Conservation (phyloP, 1,140 invertebrate genomes). For the Philotrypesis tridentata region DNA sequence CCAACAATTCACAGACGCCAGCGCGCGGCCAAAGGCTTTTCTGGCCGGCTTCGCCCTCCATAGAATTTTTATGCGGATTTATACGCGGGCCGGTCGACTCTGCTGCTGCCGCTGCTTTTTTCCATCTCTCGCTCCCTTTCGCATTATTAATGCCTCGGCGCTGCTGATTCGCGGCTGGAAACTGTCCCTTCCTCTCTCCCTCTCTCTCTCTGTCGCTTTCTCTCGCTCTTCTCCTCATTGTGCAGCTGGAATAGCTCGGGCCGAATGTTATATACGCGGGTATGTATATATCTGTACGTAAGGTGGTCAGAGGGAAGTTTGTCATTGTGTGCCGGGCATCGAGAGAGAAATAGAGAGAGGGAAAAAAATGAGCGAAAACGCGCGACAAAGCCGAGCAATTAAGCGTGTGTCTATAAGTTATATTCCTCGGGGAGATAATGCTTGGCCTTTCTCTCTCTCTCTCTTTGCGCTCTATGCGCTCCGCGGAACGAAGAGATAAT, state of each 20-base stretch:
- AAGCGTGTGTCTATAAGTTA: too few species aligned
- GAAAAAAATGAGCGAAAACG: too few species aligned
- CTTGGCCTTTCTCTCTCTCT: too few species aligned
- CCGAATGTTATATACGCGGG: background rate
- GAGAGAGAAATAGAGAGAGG: too few species aligned
- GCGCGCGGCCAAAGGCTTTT: conserved; percentile 50
- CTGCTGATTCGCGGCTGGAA: background rate
- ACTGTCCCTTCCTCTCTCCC: background rate
- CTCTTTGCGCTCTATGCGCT: too few species aligned
- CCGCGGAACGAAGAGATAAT: too few species aligned
- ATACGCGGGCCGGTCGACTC: conserved; percentile 43
- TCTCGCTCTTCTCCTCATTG: background rate
- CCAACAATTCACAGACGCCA: conserved; percentile 53
- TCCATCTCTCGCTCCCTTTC: conserved; percentile 8
- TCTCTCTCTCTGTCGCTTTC: too few species aligned
- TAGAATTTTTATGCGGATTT: conserved; percentile 60
- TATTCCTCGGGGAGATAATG: too few species aligned
- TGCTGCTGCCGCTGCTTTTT: background rate
- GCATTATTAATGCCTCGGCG: conserved; percentile 52
- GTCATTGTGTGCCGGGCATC: too few species aligned
- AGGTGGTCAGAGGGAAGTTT: background rate
- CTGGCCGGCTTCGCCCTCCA: conserved; percentile 35
- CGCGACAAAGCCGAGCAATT: too few species aligned
- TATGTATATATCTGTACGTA: conserved; percentile 12
- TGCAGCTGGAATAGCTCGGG: background rate